phyloP scores from a whole-genome alignment of 2,888 invertebrate species.

The Hypomecis atomaria region DNA sequence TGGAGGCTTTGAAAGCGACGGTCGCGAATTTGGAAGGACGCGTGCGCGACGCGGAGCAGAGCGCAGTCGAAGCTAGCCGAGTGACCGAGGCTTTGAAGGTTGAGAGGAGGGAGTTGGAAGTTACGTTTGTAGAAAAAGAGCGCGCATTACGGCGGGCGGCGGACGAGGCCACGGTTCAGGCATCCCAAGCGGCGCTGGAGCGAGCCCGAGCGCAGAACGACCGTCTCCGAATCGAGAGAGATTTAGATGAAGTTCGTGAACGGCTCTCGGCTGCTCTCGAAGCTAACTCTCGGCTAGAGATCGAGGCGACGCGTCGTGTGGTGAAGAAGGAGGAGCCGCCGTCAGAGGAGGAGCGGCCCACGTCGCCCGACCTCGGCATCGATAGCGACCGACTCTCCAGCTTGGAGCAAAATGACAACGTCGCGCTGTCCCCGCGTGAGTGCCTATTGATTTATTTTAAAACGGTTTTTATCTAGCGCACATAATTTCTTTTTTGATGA shows the following conservation, averaged over 20 bases:
- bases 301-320: constrained; percentile 75
- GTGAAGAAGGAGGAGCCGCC: constrained; percentile 58
- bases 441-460: constrained; percentile 25
- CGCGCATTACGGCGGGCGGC: constrained; percentile 87
- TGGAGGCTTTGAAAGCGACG: constrained; percentile 58
- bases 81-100: constrained; percentile 63
- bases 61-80: constrained; percentile 59
- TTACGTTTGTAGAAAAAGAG: constrained; percentile 77
- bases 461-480: no score
- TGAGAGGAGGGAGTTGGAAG: constrained; percentile 73
- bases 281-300: constrained; percentile 68
- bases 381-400: constrained; percentile 91
- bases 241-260: constrained; percentile 84
- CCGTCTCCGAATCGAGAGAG: constrained; percentile 59
- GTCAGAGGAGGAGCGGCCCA: constrained; percentile 75
- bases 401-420: constrained; percentile 84
- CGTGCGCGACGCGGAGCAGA: constrained; percentile 66
- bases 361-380: constrained; percentile 95
- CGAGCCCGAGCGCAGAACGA: constrained; percentile 9
- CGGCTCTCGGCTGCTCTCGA: constrained; percentile 69
- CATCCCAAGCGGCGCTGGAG: constrained; percentile 87
- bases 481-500: no score
- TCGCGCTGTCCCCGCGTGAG: constrained; percentile 77
- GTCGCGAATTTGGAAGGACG: constrained; percentile 57
- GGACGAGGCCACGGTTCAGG: constrained; percentile 89